Conservation (phyloP, 2,113 vertebrate genomes). For the Nymphicus hollandicus region DNA sequence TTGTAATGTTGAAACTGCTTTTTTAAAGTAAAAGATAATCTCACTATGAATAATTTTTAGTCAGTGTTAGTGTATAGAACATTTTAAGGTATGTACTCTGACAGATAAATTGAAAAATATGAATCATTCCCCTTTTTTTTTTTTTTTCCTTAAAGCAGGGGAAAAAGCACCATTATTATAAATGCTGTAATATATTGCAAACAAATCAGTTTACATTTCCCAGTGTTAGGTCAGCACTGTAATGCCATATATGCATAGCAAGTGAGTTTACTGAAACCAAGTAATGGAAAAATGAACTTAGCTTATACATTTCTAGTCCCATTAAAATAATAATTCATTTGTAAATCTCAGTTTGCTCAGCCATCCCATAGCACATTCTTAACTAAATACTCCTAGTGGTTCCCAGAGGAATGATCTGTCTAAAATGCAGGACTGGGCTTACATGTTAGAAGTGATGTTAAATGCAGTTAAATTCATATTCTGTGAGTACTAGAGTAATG, state of each 20-base stretch:
- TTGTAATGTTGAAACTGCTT: background rate
- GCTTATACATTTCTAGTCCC: constrained; percentile 13
- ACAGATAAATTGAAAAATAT: background rate
- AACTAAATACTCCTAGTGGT: background rate
- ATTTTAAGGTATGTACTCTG: background rate
- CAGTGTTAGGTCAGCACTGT: background rate
- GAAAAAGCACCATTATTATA: background rate
- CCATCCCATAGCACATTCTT: background rate
- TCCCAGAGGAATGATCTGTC: background rate
- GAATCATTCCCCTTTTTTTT: background rate
- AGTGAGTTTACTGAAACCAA: constrained; percentile 38
- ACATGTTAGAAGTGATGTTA: background rate
- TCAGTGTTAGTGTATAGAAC: background rate
- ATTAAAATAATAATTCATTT: constrained; percentile 47
- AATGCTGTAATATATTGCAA: constrained; percentile 23
- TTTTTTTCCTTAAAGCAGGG: background rate
- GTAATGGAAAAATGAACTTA: background rate
- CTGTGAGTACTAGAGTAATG: background rate
- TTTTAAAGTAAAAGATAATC: constrained; percentile 5
- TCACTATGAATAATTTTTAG: background rate
- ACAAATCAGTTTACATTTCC: constrained; percentile 37
- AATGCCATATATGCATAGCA: background rate
- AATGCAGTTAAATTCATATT: background rate
- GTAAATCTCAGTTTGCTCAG: background rate
- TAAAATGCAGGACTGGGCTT: background rate